A percentile compares a stretch with the other conserved stretches of the same genome.
Evolutionary conservation across 2,797 vertebrate genomes (phyloP).

Genomic region (Anniella stebbinsi): DNA sequence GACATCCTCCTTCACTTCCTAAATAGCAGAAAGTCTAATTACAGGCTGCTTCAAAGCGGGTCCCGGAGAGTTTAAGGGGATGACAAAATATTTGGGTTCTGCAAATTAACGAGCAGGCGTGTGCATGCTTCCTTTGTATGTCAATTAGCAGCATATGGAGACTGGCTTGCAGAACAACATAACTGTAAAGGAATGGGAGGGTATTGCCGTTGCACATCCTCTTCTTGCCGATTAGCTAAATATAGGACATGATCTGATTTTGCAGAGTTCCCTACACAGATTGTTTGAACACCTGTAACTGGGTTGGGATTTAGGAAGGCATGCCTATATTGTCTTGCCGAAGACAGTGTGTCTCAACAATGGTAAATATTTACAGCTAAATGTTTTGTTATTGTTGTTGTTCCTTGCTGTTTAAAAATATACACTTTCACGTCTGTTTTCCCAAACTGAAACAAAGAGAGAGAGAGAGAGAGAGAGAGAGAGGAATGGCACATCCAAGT

Average conservation of each 20-base stretch:
- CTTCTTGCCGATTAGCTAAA: conserved; percentile 52
- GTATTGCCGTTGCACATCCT: conserved; percentile 33
- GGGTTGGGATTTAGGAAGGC: conserved; percentile 36
- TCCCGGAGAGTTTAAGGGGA: conserved; percentile 62
- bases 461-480: background rate
- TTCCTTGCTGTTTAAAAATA: background rate
- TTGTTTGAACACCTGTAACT: conserved; percentile 77
- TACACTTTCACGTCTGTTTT: background rate
- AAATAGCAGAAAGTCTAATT: conserved; percentile 64
- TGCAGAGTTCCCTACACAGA: conserved; percentile 69
- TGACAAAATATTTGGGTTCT: conserved; percentile 72
- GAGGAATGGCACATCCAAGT: too few species aligned
- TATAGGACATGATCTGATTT: conserved; percentile 31
- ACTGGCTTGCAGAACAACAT: conserved; percentile 69
- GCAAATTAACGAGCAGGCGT: conserved; percentile 73
- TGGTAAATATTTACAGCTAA: conserved; percentile 33
- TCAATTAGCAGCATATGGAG: conserved; percentile 76
- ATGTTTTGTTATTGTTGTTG: background rate
- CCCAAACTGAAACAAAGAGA: background rate
- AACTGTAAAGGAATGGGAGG: conserved; percentile 68
- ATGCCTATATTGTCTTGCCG: conserved; percentile 23
- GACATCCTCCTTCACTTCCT: conserved; percentile 40
- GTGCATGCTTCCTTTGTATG: conserved; percentile 63
- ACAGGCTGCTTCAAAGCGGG: conserved; percentile 48
- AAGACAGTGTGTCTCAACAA: conserved; percentile 13